phyloP scores from a whole-genome alignment of 2,797 vertebrate species.

The Microctenopoma steveboyesi region DNA sequence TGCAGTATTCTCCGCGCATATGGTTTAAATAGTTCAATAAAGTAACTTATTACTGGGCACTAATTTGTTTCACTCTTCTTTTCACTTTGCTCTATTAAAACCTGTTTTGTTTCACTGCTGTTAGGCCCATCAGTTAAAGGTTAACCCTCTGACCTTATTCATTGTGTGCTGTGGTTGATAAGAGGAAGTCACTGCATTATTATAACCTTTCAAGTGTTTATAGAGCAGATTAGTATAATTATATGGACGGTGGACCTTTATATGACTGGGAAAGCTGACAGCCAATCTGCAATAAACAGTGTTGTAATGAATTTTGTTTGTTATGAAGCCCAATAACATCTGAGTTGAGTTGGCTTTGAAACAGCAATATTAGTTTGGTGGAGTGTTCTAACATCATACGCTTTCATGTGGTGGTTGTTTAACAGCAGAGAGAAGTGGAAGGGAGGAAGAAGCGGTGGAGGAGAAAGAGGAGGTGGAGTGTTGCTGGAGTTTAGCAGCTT shows the following conservation, averaged over 20 bases:
- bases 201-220: conserved; percentile 68
- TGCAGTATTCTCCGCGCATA: conserved; percentile 71
- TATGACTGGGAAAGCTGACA: conserved; percentile 33
- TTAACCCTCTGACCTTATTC: conserved; percentile 57
- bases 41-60: conserved; percentile 80
- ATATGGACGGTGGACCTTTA: conserved; percentile 38
- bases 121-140: conserved; percentile 42
- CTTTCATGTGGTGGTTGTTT: conserved; percentile 79
- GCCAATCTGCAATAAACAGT: conserved; percentile 62
- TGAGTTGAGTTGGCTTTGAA: conserved; percentile 66
- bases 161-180: conserved; percentile 56
- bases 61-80: conserved; percentile 75
- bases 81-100: conserved; percentile 52
- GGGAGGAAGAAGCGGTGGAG: conserved; percentile 31
- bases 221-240: conserved; percentile 65
- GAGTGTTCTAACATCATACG: conserved; percentile 75
- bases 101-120: conserved; percentile 53
- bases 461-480: conserved; percentile 1
- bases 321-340: conserved; percentile 62
- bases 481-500: conserved; percentile 49
- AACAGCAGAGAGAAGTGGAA: conserved; percentile 52
- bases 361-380: conserved; percentile 72
- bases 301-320: conserved; percentile 60
- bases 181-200: conserved; percentile 52
- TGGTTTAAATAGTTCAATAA: conserved; percentile 81